phyloP scores from a whole-genome alignment of 2,888 invertebrate species.

The Heliconius charithonia region DNA sequence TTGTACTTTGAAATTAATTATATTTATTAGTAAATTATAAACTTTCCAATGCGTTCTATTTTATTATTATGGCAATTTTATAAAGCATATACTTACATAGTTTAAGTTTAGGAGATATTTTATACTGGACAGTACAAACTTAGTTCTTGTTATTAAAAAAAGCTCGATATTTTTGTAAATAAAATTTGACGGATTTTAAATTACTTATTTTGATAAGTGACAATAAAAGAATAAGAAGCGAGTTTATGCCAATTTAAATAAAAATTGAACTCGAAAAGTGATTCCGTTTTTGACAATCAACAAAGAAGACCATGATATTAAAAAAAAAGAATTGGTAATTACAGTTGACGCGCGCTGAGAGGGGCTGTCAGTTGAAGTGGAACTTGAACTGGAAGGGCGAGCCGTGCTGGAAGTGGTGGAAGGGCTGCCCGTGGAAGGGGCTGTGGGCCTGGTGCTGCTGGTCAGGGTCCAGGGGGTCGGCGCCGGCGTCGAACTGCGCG shows the following conservation, averaged over 20 bases:
- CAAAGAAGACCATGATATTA: no score
- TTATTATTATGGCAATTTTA: slow-evolving; percentile 7
- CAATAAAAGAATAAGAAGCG: no score
- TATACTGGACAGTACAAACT: neutral
- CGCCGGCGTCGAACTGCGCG: slow-evolving; percentile 95
- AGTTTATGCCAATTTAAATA: no score
- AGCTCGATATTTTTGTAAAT: neutral
- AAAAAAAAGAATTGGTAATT: no score
- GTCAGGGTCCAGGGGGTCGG: slow-evolving; percentile 99
- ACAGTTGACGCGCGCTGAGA: no score
- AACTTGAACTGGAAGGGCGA: slow-evolving; percentile 98
- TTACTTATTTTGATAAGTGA: no score
- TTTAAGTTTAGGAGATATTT: neutral
- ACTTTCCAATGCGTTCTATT: neutral
- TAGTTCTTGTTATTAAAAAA: neutral
- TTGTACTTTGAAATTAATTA: slow-evolving; percentile 7
- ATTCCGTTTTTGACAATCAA: no score
- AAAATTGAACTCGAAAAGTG: no score
- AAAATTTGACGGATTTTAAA: no score
- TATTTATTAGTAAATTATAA: slow-evolving; percentile 9
- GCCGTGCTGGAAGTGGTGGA: slow-evolving; percentile 92
- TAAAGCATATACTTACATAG: neutral
- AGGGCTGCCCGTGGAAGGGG: slow-evolving; percentile 84
- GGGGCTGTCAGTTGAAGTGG: slow-evolving; percentile 91
- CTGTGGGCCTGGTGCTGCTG: slow-evolving; percentile 66